These are phyloP conservation scores for Gallinago paraguaiae DNA, from an alignment of 2,113 vertebrate genomes.

Conservation along the genomic window DNA sequence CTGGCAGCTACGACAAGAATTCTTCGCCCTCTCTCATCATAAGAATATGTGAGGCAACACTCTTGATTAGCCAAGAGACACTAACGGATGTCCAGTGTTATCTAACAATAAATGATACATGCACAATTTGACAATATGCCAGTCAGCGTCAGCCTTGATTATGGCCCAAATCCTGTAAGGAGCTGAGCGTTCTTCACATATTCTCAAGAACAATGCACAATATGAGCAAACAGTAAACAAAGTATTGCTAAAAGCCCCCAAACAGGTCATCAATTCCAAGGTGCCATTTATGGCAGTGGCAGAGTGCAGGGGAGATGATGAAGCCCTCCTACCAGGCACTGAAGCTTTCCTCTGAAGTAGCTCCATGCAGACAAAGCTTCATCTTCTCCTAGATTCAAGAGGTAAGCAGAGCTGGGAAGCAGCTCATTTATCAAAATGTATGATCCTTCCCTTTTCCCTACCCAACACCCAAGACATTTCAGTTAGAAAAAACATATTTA, in stretches of 20 bases:
- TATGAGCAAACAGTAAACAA: neutral
- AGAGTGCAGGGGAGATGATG: conserved; percentile 6
- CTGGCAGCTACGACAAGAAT: conserved; percentile 41
- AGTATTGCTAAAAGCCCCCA: conserved; percentile 37
- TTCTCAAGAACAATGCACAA: conserved; percentile 11
- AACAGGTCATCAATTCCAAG: conserved; percentile 4
- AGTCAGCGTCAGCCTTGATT: conserved; percentile 64
- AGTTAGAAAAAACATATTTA: neutral
- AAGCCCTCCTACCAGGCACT: conserved; percentile 11
- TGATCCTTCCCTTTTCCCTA: conserved; percentile 4
- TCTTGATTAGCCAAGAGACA: conserved; percentile 61
- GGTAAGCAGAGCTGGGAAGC: conserved; percentile 20
- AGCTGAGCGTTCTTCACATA: conserved; percentile 46
- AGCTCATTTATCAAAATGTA: conserved; percentile 11
- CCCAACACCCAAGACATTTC: conserved; percentile 31
- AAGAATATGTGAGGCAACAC: conserved; percentile 53
- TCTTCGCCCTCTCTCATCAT: neutral
- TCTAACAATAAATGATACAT: conserved; percentile 40
- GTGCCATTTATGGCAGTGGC: conserved; percentile 5
- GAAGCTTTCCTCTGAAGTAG: conserved; percentile 44
- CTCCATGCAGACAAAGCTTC: conserved; percentile 22
- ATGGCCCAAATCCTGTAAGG: conserved; percentile 56
- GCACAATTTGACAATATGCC: conserved; percentile 60
- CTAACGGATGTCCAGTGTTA: conserved; percentile 54
- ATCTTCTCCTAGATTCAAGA: conserved; percentile 20